Evolutionary conservation across 2,797 vertebrate species (phyloP).

Genomic region (Dermochelys coriacea): DNA sequence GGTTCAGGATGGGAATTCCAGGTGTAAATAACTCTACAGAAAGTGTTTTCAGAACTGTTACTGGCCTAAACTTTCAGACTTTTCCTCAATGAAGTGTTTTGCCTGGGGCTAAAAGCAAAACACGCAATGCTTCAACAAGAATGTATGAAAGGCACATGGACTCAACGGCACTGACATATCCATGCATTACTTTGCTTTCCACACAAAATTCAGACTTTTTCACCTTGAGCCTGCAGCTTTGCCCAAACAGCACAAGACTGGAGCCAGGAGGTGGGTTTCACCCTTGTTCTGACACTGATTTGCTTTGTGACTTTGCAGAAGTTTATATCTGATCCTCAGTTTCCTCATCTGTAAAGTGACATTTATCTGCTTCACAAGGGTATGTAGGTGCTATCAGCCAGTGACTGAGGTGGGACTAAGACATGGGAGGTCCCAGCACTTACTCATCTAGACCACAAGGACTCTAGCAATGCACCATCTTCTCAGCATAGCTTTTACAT

Average conservation of each 20-base stretch:
- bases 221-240: neutral
- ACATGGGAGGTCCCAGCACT: neutral
- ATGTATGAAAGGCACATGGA: accelerated
- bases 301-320: too few species aligned
- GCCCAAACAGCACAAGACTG: neutral
- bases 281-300: neutral
- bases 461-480: neutral
- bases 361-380: neutral
- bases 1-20: neutral
- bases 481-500: neutral
- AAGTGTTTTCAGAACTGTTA: too few species aligned
- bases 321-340: neutral
- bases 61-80: too few species aligned
- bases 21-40: neutral
- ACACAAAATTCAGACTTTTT: neutral
- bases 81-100: neutral
- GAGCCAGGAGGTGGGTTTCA: accelerated
- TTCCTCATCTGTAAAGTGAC: neutral
- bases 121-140: neutral
- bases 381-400: too few species aligned
- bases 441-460: neutral
- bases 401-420: too few species aligned
- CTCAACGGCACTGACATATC: neutral
- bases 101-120: neutral
- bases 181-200: accelerated